A percentile compares a stretch with the other conserved stretches of the same genome.
phyloP scores from a whole-genome alignment of 2,888 invertebrate genomes.

The Drosophila mulleri region DNA sequence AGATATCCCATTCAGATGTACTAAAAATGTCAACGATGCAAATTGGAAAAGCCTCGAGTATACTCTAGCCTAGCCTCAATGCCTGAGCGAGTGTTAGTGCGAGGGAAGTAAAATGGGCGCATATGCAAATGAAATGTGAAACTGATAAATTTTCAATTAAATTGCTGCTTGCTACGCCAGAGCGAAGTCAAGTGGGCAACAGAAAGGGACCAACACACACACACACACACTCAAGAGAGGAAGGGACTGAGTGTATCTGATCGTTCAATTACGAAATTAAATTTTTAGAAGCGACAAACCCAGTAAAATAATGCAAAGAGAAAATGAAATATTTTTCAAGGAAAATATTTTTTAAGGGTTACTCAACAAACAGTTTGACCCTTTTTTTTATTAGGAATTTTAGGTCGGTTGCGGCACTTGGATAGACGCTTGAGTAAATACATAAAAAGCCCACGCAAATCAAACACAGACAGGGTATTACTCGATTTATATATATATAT shows the following conservation, averaged over 20 bases:
- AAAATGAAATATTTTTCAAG: conserved; percentile 42
- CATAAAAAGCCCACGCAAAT: background rate
- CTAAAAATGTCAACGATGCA: conserved; percentile 57
- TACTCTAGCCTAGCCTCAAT: background rate
- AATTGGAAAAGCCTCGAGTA: conserved; percentile 41
- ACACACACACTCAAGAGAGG: background rate
- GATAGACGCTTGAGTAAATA: conserved; percentile 13
- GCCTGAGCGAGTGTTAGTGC: background rate
- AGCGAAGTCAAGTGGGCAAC: conserved; percentile 44
- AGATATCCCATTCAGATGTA: conserved; percentile 15
- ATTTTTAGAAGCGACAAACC: conserved; percentile 41
- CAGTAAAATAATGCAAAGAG: conserved; percentile 29
- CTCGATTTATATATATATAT: background rate
- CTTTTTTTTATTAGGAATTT: conserved; percentile 4
- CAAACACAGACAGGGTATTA: background rate
- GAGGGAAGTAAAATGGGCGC: conserved; percentile 4
- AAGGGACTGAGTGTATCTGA: conserved; percentile 14
- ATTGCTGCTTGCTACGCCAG: conserved; percentile 50
- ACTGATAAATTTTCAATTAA: conserved; percentile 80
- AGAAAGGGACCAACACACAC: background rate
- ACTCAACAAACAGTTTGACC: conserved; percentile 1
- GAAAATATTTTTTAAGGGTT: conserved; percentile 20
- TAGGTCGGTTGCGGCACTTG: background rate
- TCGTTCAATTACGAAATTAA: conserved; percentile 74
- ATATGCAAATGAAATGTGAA: conserved; percentile 75